These are phyloP conservation scores for Dryobates pubescens DNA, from an alignment of 2,797 vertebrate genomes.

Conservation along the genomic window DNA sequence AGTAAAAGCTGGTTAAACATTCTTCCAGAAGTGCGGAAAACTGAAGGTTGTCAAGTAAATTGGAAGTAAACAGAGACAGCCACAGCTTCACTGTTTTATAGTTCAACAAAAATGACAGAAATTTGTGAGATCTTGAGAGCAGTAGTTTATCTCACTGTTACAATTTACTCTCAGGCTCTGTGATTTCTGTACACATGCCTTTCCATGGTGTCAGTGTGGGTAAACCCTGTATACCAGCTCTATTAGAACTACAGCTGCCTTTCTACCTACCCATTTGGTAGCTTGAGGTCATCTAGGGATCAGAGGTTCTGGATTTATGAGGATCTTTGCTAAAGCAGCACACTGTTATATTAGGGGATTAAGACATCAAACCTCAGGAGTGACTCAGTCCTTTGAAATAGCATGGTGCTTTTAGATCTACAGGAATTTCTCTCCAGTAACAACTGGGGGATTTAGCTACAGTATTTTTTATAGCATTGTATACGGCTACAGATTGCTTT, in stretches of 20 bases:
- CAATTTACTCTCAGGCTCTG: constrained; percentile 32
- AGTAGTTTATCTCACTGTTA: constrained; percentile 18
- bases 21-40: background rate
- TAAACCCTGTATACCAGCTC: constrained; percentile 28
- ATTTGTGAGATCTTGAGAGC: constrained; percentile 26
- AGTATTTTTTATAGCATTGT: constrained; percentile 58
- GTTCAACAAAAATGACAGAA: constrained; percentile 37
- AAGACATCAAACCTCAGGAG: constrained; percentile 60
- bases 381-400: constrained; percentile 56
- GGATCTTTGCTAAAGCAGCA: constrained; percentile 41
- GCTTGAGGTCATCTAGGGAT: constrained; percentile 65
- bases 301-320: constrained; percentile 55
- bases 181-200: constrained; percentile 11
- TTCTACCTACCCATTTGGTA: background rate
- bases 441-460: constrained; percentile 55
- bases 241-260: constrained; percentile 13
- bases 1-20: constrained; percentile 17
- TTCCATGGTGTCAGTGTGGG: constrained; percentile 30
- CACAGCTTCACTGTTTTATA: background rate
- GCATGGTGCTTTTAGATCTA: constrained; percentile 28
- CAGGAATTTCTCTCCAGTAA: constrained; percentile 53
- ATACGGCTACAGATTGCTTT: constrained; percentile 60
- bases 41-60: constrained; percentile 10
- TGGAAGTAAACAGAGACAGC: constrained; percentile 36
- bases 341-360: constrained; percentile 42